These are phyloP conservation scores for Drosophila anomelani DNA, from an alignment of 2,888 invertebrate species.

Conservation along the genomic window DNA sequence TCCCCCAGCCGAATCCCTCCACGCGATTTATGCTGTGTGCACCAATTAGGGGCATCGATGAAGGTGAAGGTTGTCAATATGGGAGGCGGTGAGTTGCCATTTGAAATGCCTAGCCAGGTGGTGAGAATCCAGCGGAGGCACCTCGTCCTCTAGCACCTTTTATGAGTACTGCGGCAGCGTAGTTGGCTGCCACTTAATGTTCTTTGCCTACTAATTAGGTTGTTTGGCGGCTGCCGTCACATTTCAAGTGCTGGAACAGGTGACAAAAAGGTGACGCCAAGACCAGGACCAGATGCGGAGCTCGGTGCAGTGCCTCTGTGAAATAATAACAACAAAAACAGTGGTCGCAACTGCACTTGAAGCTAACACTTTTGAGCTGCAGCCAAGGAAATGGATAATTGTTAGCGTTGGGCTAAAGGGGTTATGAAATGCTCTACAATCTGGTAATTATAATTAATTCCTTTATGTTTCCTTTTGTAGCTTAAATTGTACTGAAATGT, in stretches of 20 bases:
- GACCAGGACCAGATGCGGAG: conserved; percentile 19
- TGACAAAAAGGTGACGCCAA: conserved; percentile 57
- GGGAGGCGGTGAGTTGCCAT: conserved; percentile 55
- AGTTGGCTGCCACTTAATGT: conserved; percentile 74
- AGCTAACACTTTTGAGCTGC: conserved; percentile 60
- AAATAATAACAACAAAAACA: conserved; percentile 30
- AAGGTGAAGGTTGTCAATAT: conserved; percentile 80
- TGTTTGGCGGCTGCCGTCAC: conserved; percentile 67
- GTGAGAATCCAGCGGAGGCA: conserved; percentile 1
- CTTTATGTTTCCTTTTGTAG: background rate
- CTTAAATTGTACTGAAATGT: background rate
- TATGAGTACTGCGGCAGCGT: conserved; percentile 67
- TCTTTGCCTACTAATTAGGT: conserved; percentile 77
- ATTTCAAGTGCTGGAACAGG: conserved; percentile 70
- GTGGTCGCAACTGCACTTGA: conserved; percentile 56
- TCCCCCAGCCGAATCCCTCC: conserved; percentile 1
- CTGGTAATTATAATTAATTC: background rate
- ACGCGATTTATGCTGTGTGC: conserved; percentile 57
- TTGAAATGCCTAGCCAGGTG: conserved; percentile 44
- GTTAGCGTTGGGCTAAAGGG: background rate
- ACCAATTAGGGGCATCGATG: conserved; percentile 73
- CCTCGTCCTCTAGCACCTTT: conserved; percentile 5
- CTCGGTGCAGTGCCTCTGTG: conserved; percentile 33
- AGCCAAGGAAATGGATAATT: conserved; percentile 22
- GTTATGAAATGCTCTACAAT: conserved; percentile 23